A percentile compares a stretch with the other conserved stretches of the same genome.
These are phyloP conservation scores for Psix sp. DNA, from an alignment of 1,140 invertebrate species.

Conservation along the genomic window DNA sequence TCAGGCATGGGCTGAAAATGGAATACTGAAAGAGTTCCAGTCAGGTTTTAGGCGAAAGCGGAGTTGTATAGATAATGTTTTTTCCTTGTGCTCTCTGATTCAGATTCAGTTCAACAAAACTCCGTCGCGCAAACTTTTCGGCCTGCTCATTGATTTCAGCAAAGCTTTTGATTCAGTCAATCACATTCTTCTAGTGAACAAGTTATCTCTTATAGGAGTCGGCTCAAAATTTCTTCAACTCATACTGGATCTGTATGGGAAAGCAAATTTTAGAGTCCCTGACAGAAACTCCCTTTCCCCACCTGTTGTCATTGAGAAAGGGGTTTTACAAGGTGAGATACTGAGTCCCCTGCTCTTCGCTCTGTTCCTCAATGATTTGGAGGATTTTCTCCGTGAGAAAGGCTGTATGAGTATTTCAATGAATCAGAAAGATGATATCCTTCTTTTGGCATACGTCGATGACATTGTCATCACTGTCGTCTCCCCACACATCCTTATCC, in stretches of 20 bases:
- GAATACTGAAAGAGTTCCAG: background rate
- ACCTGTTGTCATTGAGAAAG: background rate
- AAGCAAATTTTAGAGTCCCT: background rate
- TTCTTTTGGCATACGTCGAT: background rate
- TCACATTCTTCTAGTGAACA: background rate
- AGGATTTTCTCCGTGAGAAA: background rate
- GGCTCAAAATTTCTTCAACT: constrained; percentile 2
- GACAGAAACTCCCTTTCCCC: background rate
- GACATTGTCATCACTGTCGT: background rate
- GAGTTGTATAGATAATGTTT: constrained; percentile 3
- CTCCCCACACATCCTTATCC: background rate
- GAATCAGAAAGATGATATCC: background rate
- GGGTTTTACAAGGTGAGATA: background rate
- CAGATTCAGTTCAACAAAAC: background rate
- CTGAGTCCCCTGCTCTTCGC: background rate
- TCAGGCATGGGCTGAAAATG: background rate
- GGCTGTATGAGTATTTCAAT: background rate
- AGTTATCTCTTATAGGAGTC: background rate
- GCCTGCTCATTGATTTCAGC: background rate
- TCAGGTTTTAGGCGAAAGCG: background rate
- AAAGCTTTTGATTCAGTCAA: background rate
- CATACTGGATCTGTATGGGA: background rate
- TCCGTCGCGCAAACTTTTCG: background rate
- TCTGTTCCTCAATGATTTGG: background rate
- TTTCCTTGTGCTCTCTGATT: background rate